A percentile compares a stretch with the other conserved stretches of the same genome.
These are phyloP conservation scores for Laspeyria flexula DNA, from an alignment of 2,888 invertebrate genomes.

Conservation along the genomic window DNA sequence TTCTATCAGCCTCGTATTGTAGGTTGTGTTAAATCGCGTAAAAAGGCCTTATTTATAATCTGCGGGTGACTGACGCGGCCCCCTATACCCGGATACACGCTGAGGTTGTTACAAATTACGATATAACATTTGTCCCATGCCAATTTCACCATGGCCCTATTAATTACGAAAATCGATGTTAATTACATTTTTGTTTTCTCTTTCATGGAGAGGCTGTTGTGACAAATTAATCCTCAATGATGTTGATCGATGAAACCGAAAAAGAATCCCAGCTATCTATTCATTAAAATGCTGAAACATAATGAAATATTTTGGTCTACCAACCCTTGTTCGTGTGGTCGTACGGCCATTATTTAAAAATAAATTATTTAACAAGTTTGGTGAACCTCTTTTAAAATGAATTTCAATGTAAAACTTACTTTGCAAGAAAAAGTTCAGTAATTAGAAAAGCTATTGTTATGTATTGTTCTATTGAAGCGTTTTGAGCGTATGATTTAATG, in stretches of 20 bases:
- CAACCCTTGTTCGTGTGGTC: no score
- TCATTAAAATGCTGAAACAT: conserved; percentile 5
- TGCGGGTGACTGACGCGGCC: conserved; percentile 7
- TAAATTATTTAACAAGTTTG: background rate
- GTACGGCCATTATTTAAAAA: no score
- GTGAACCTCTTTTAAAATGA: background rate
- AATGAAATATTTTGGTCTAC: no score
- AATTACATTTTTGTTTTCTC: conserved; percentile 37
- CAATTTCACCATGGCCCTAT: conserved; percentile 38
- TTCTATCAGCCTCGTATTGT: background rate
- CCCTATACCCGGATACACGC: conserved; percentile 3
- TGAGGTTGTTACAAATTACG: conserved; percentile 21
- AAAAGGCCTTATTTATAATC: conserved; percentile 28
- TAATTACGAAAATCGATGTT: conserved; percentile 46
- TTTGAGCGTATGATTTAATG: background rate
- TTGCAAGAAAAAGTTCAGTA: background rate
- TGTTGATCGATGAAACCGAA: conserved; percentile 13
- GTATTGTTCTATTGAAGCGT: background rate
- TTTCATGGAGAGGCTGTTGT: conserved; percentile 16
- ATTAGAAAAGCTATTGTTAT: background rate
- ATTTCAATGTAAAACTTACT: background rate
- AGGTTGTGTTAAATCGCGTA: conserved; percentile 19
- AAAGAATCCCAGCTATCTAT: conserved; percentile 11
- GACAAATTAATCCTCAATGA: conserved; percentile 32
- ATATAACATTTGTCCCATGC: conserved; percentile 44